Conservation (phyloP, 2,888 invertebrate genomes). For the Trissolcus brochymenae region DNA sequence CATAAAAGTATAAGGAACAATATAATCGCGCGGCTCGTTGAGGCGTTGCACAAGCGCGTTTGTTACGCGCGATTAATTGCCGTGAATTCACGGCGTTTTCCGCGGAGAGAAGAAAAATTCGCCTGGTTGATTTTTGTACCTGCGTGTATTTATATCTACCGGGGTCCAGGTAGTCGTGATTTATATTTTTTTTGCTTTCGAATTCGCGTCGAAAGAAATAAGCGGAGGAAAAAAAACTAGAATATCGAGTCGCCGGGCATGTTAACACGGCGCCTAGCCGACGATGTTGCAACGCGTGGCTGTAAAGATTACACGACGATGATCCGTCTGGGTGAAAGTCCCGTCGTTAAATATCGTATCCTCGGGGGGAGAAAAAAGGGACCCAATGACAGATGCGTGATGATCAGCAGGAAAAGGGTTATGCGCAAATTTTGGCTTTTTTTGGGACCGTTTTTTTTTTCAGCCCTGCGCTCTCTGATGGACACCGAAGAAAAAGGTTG, state of each 20-base stretch:
- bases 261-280: constrained; percentile 56
- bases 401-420: constrained; percentile 28
- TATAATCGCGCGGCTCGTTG: constrained; percentile 4
- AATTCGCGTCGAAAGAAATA: constrained; percentile 32
- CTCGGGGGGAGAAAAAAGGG: constrained; percentile 25
- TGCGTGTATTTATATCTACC: not conserved
- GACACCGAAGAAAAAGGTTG: constrained; percentile 7
- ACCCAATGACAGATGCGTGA: constrained; percentile 46
- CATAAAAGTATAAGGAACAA: constrained; percentile 23
- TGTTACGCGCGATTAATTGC: constrained; percentile 14
- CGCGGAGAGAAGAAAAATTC: constrained; percentile 24
- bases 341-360: constrained; percentile 43
- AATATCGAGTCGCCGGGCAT: constrained; percentile 50
- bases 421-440: constrained; percentile 9
- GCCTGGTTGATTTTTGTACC: constrained; percentile 6
- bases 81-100: constrained; percentile 13
- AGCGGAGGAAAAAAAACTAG: constrained; percentile 42
- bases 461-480: not conserved
- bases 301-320: constrained; percentile 56
- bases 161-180: constrained; percentile 34
- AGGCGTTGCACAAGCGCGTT: constrained; percentile 16
- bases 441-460: constrained; percentile 2
- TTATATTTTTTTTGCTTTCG: constrained; percentile 24
- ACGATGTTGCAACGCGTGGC: constrained; percentile 55
- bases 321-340: constrained; percentile 49